A percentile compares a stretch with the other conserved stretches of the same genome.
Conservation (phyloP, 2,888 invertebrate genomes). For the Sarcophaga rosellei region DNA sequence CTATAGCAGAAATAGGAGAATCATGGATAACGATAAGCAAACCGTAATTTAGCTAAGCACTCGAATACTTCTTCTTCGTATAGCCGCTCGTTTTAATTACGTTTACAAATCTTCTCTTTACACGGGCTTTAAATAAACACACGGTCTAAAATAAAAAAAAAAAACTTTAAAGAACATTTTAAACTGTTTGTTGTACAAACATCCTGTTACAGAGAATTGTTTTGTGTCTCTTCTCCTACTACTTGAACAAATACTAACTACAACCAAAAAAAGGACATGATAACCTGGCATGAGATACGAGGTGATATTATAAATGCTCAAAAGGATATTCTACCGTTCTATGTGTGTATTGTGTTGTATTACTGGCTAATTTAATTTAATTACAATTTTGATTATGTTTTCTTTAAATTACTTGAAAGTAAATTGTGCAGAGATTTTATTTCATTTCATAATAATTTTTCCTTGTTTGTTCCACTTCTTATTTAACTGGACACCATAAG, state of each 20-base stretch:
- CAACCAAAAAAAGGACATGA: not conserved
- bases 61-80: not conserved
- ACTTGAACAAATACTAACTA: not conserved
- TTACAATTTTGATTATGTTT: conserved; percentile 31
- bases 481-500: not conserved
- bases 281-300: not conserved
- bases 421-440: conserved; percentile 9
- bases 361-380: not conserved
- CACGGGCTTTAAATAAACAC: not conserved
- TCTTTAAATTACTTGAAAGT: conserved; percentile 29
- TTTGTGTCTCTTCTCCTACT: not conserved
- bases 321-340: not conserved
- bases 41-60: conserved; percentile 18
- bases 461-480: not conserved
- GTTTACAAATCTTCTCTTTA: not conserved
- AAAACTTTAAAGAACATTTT: not conserved
- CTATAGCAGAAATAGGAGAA: too few species aligned
- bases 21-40: not conserved
- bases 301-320: not conserved
- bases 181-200: conserved; percentile 1
- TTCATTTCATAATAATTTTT: not conserved
- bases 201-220: not conserved
- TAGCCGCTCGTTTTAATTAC: conserved; percentile 1
- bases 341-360: not conserved
- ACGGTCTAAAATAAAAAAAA: not conserved